Conservation (phyloP, 2,113 vertebrate species). For the Hyperopisus bebe region DNA sequence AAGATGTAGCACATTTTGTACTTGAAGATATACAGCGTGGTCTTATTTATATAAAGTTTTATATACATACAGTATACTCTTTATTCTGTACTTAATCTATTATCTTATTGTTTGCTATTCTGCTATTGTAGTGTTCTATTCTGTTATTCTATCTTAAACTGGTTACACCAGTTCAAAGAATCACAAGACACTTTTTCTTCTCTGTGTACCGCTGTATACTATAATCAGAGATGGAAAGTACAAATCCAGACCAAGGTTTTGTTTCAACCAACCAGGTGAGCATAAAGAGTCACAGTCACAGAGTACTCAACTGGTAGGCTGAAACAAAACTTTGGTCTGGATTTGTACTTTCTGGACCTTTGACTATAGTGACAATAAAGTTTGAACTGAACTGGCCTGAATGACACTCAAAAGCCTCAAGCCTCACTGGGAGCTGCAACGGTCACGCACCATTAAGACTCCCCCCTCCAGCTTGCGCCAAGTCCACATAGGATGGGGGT, state of each 20-base stretch:
- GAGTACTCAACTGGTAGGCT: no score
- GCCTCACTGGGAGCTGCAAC: not conserved
- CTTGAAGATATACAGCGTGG: not conserved
- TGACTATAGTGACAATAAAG: not conserved
- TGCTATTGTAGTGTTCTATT: not conserved
- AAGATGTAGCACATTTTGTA: not conserved
- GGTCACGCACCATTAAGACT: conserved; percentile 59
- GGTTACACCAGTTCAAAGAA: not conserved
- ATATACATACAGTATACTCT: not conserved
- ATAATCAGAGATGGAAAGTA: not conserved
- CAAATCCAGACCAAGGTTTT: not conserved
- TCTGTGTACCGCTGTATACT: not conserved
- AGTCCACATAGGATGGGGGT: conserved; percentile 79
- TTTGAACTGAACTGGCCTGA: not conserved
- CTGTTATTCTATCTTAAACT: not conserved
- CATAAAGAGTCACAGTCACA: no score
- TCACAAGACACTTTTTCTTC: not conserved
- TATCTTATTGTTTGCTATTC: not conserved
- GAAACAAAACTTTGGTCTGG: not conserved
- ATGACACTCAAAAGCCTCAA: not conserved
- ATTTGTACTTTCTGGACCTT: not conserved
- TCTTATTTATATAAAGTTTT: not conserved
- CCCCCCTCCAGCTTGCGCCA: conserved; percentile 78
- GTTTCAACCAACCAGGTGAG: not conserved
- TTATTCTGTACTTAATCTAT: not conserved